Evolutionary conservation across 2,113 vertebrate species (phyloP), one percentile per base, ranked within the genome.

Genomic region (Oryzias woworae): DNA sequence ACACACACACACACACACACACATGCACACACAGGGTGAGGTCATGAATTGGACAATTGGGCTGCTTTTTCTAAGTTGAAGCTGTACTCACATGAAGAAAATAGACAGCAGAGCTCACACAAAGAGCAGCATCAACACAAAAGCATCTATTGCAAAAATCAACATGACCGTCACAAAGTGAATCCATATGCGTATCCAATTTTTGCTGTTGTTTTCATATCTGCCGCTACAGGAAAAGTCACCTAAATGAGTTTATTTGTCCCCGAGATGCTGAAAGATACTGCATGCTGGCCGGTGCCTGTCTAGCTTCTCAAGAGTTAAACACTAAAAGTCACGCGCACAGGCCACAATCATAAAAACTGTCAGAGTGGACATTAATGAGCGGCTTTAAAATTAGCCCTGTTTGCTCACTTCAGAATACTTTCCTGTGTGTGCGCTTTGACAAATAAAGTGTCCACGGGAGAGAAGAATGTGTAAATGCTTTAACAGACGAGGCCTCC

Each of bases 21-120:
- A 69, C 61, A 59, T 59, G 62, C 53, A 74, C 47, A 83, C 69
- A 77, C 58, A 70, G 48, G 69, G 56, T 88, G 78, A 88, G 85
- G 82, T 89, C 88, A 90, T 75, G 28, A 70, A 75, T 83, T 90
- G 89, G 83, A 81, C 66, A 71, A 74, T 75, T 62, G 54, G 69
- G 58, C 77, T 81, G 76, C 67, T 73, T 83, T 20, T 73, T 72
- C 82, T 85, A 72, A 83, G 73, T 53, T 80, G 70, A 79, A 67
- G 50, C 46, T 73, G 58, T 64, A 43, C 62, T 80, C 69, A 56
- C 66, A 62, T 60, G 72, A 77, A 76, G 67, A 76, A 50, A 41
- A 28, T 22, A 45, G 62, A 69, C 54, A 50, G 59, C 10, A n/a
- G 64, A 41, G 28, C 66, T 85, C 68, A 78, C 56, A 64, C 70